Evolutionary conservation across 2,797 vertebrate species (phyloP), one percentile per base, ranked within the genome.

Genomic region (Microctenopoma steveboyesi): DNA sequence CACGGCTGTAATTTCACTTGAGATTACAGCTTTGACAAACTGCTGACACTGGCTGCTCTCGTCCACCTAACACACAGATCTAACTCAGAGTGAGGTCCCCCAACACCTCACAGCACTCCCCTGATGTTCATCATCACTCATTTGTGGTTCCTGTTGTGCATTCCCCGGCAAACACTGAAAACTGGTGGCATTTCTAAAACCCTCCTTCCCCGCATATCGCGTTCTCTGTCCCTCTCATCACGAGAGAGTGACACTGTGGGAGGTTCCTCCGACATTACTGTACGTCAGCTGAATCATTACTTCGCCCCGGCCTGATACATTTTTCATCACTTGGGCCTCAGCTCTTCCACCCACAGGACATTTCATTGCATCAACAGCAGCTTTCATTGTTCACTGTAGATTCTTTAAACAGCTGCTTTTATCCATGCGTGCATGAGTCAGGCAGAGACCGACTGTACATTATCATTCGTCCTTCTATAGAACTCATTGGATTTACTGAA

Each of bases 241-340:
- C 66, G 11, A 30, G 14, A 69, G 40, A 48, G 10, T 22, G 46
- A 28, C n/a, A 18, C 46, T 40, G 48, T 30, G 61, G 48, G 69
- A 82, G 47, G 43, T 1, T 0, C 39, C 59, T 58, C 37, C 15
- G 49, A 65, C 69, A 52, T 76, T 63, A 51, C 58, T 83, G 73
- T 62, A 61, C 68, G 52, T 67, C 40, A 61, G 55, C 54, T 54
- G 35, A 73, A 82, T 70, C 72, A 86, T 79, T 35, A 69, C 48
- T 76, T 74, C 74, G 59, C 48, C 66, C 52, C 58, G 15, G 58
- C 47, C 64, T 65, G 47, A 12, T 49, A 2, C 22, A 37, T 78
- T 76, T 68, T 62, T 69, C 54, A 60, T 35, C 46, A 10, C 39
- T 0, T 9, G 33, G 67, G 69, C 58, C 68, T 56, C 8, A 43